Evolutionary conservation across 1,140 invertebrate species (phyloP), one percentile per base, ranked within the genome.

Genomic region (Coenobita brevimanus): DNA sequence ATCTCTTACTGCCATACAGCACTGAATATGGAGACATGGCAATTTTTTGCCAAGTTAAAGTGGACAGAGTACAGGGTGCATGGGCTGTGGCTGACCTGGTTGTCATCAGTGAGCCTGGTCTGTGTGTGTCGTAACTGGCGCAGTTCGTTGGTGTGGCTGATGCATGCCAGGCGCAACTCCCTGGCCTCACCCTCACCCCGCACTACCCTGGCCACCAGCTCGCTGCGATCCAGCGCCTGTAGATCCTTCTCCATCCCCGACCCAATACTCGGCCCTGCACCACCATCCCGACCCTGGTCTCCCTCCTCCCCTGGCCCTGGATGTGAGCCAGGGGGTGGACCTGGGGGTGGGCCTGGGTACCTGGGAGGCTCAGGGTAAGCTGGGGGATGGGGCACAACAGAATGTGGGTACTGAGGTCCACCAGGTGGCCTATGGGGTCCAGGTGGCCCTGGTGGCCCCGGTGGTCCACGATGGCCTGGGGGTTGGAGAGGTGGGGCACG

Each of bases 61-160:
- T 21, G 4, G 33, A 6, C 30, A 21, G 3, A 0, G 36, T 17
- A 33, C 30, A n/a, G 60, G 6, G 24, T 1, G 30, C n/a, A 13
- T 46, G 13, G 10, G 33, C n/a, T 30, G 24, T 21, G 24, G 6
- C 88, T 43, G 38, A 90, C 89, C 83, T 90, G 89, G 71, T 90
- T 90, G 78, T 90, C 89, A 78, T 90, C 89, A 27, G 89, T 90
- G 27, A 90, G 86, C 27, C 89, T 69, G 30, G 89, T 82, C 24
- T 89, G 82, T 17, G 83, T 69, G 21, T 90, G 86, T 46, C 88
- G 82, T n/a, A 88, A 75, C 69, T 85, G 83, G 30, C 85, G 41
- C 24, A 90, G 71, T 30, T 90, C 89, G 4, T 76, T 78, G 24
- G 82, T 62, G 62, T 88, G 81, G 3, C 36, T 43, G 54, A 80